Evolutionary conservation across 35 echinoderm and acorn worm species (phyloP).

Genomic region (Apostichopus californicus): DNA sequence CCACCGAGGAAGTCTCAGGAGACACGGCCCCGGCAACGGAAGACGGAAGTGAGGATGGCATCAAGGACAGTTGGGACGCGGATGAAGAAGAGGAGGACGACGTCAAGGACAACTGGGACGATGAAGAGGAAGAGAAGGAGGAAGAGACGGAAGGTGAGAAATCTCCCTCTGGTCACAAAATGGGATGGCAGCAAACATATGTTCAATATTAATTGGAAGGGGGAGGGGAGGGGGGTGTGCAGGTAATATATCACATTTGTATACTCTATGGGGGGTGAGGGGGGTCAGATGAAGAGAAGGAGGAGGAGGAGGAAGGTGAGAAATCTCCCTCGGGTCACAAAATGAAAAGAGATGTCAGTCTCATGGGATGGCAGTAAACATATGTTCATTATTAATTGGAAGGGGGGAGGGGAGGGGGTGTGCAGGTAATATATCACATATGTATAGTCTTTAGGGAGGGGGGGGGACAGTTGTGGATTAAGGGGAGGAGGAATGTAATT

Average conservation of each 20-base stretch:
- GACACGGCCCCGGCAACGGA: slow-evolving; percentile 27
- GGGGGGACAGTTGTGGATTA: too few species aligned
- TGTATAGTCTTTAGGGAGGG: too few species aligned
- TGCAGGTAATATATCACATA: too few species aligned
- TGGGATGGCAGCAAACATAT: not conserved
- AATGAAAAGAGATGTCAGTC: not conserved
- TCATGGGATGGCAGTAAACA: not conserved
- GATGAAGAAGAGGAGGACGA: slow-evolving; percentile 63
- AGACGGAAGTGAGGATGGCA: slow-evolving; percentile 53
- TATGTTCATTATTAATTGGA: not conserved
- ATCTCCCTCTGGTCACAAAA: not conserved
- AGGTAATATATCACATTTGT: too few species aligned
- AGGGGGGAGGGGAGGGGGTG: too few species aligned
- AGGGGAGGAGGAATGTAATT: too few species aligned
- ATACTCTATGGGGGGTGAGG: too few species aligned
- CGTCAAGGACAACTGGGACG: slow-evolving; percentile 78
- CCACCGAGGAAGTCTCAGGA: slow-evolving; percentile 18
- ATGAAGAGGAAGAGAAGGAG: slow-evolving; percentile 48
- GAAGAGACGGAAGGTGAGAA: slow-evolving; percentile 51
- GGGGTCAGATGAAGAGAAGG: slow-evolving; percentile 13
- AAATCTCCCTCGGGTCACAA: too few species aligned
- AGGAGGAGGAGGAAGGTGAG: slow-evolving; percentile 55
- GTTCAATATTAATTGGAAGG: not conserved
- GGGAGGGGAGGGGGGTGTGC: too few species aligned
- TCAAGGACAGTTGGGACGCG: slow-evolving; percentile 30